These are phyloP conservation scores for Trichomalopsis sarcophagae DNA, from an alignment of 1,140 invertebrate species.

Conservation along the genomic window DNA sequence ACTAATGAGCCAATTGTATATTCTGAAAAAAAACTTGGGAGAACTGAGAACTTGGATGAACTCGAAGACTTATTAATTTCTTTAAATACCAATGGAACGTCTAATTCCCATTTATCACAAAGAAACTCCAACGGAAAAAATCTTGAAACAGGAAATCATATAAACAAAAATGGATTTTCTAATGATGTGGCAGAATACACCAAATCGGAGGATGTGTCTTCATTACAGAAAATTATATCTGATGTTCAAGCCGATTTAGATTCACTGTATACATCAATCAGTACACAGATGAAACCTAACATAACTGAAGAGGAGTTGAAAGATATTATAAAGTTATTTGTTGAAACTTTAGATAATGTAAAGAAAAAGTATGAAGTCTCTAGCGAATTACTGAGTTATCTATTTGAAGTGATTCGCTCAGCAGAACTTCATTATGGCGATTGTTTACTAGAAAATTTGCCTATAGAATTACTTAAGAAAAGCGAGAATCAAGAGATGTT, in stretches of 20 bases:
- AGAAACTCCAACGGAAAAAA: neutral
- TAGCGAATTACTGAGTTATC: constrained; percentile 59
- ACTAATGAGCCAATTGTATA: constrained; percentile 13
- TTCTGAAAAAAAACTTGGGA: neutral
- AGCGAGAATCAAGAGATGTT: constrained; percentile 56
- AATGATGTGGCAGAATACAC: constrained; percentile 15
- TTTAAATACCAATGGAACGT: constrained; percentile 11
- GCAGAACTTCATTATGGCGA: constrained; percentile 66
- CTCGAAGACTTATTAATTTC: constrained; percentile 28
- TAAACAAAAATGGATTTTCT: neutral
- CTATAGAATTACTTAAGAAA: constrained; percentile 55
- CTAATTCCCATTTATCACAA: neutral
- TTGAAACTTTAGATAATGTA: constrained; percentile 58
- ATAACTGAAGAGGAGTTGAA: constrained; percentile 59
- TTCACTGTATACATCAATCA: constrained; percentile 59
- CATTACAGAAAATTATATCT: constrained; percentile 54
- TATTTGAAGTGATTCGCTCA: constrained; percentile 64
- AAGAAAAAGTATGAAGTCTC: constrained; percentile 62
- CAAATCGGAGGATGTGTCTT: neutral
- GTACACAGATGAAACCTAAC: constrained; percentile 57
- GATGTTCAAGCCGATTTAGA: constrained; percentile 62
- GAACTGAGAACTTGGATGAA: constrained; percentile 21
- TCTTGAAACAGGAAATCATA: neutral
- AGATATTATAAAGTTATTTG: constrained; percentile 58
- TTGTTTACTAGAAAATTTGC: constrained; percentile 62